These are phyloP conservation scores for Vombatus ursinus DNA, from an alignment of 2,113 vertebrate species.

Conservation along the genomic window DNA sequence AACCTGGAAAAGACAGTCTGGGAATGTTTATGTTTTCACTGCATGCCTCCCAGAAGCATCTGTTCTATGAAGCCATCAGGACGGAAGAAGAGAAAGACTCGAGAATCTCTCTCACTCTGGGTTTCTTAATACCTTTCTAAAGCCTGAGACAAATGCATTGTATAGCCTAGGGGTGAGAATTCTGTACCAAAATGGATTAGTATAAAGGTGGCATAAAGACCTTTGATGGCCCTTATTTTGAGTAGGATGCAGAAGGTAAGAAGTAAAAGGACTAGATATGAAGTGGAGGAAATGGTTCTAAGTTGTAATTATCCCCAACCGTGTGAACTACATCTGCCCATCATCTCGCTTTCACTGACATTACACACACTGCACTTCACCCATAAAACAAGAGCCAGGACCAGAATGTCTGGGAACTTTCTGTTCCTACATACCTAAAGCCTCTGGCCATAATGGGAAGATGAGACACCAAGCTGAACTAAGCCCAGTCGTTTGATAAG, in stretches of 20 bases:
- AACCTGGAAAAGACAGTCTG: constrained; percentile 37
- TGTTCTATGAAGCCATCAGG: constrained; percentile 48
- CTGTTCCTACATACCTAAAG: background rate
- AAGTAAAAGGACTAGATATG: background rate
- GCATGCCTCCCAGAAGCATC: constrained; percentile 50
- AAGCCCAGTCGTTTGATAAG: background rate
- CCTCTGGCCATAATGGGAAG: background rate
- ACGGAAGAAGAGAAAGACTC: constrained; percentile 3
- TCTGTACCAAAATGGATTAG: background rate
- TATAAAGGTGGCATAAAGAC: background rate
- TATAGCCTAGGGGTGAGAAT: background rate
- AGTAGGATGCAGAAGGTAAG: background rate
- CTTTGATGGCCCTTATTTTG: background rate
- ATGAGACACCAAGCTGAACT: background rate
- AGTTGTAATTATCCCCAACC: background rate
- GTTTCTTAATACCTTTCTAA: constrained; percentile 7
- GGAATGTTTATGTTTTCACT: constrained; percentile 24
- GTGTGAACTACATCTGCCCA: background rate
- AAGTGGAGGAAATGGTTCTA: background rate
- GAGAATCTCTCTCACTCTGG: background rate
- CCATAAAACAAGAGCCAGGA: background rate
- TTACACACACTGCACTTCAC: background rate
- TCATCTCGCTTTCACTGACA: background rate
- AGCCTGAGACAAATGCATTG: background rate
- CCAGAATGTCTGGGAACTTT: background rate